Evolutionary conservation across 2,113 vertebrate species (phyloP).

Genomic region (Erpornis zantholeuca): DNA sequence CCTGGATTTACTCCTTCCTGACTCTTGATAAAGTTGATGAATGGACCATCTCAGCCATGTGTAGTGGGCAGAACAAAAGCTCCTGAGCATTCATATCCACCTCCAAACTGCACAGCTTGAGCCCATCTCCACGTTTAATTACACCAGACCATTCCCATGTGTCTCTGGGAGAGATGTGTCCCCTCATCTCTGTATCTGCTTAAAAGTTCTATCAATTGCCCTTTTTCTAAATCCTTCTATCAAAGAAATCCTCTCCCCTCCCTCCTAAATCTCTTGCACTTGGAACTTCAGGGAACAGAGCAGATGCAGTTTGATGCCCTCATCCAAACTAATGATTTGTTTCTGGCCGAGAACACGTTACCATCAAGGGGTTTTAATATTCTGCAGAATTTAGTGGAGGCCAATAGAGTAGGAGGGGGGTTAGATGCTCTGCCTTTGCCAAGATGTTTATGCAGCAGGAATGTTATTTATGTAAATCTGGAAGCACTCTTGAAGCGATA

Average conservation of each 20-base stretch:
- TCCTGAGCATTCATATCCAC: neutral
- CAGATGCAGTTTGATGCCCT: constrained; percentile 64
- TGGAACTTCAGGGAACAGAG: constrained; percentile 41
- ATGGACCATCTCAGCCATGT: neutral
- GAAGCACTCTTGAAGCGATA: constrained; percentile 55
- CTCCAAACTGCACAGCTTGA: constrained; percentile 34
- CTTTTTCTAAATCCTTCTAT: constrained; percentile 7
- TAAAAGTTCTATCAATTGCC: constrained; percentile 7
- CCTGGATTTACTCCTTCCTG: neutral
- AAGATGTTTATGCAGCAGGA: constrained; percentile 75
- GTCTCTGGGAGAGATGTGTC: neutral
- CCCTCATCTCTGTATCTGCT: neutral
- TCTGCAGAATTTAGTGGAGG: constrained; percentile 58
- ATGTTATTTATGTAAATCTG: constrained; percentile 78
- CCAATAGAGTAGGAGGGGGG: constrained; percentile 68
- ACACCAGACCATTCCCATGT: constrained; percentile 3
- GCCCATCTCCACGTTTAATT: constrained; percentile 44
- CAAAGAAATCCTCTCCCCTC: constrained; percentile 38
- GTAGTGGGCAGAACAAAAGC: neutral
- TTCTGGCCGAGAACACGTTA: constrained; percentile 71
- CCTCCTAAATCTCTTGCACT: constrained; percentile 19
- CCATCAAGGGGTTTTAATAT: constrained; percentile 60
- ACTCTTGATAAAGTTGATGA: neutral
- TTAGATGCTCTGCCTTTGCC: constrained; percentile 58
- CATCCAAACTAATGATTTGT: constrained; percentile 73